Percentiles rank a stretch among this genome's conserved stretches.
phyloP scores from a whole-genome alignment of 2,113 vertebrate genomes.

The Mus musculus region GRCm39 chr6:33716501-33717000 shows the following conservation, averaged over 20 bases:
- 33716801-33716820: not conserved
- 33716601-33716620: conserved; percentile 74
- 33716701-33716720: conserved; percentile 8
- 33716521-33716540: conserved; percentile 50
- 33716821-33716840: not conserved
- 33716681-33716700: conserved; percentile 25
- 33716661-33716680: conserved; percentile 66
- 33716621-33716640: conserved; percentile 68
- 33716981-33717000: not conserved
- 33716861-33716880: not conserved
- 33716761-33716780: not conserved
- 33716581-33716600: conserved; percentile 80
- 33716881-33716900: not conserved
- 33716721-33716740: not conserved
- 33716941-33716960: not conserved
- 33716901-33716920: not conserved
- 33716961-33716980: conserved; percentile 2
- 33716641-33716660: conserved; percentile 62
- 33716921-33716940: not conserved
- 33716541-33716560: conserved; percentile 24
- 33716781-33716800: not conserved
- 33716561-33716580: conserved; percentile 68
- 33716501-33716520: conserved; percentile 55
- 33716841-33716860: too few species aligned
- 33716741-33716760: not conserved